Evolutionary conservation across 2,113 vertebrate genomes (phyloP), one percentile per base, ranked within the genome.

Genomic region (Microcebus ravelobensis): DNA sequence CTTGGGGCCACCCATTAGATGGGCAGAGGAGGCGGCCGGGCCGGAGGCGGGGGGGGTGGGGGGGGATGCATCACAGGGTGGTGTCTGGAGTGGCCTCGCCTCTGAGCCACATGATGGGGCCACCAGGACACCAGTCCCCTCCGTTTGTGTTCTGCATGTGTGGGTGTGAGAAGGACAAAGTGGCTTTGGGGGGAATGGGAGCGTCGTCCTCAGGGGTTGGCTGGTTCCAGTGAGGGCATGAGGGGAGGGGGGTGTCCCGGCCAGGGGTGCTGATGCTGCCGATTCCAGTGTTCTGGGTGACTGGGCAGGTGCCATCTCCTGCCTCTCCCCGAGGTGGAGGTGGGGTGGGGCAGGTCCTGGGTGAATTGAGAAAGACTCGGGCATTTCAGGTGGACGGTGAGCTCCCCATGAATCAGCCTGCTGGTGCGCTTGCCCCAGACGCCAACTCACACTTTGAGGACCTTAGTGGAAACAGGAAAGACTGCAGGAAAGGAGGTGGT

Each of bases 151-250:
- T 55, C 88, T 25, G 15, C 42, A 3, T 34, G 1, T 57, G 52
- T 23, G 31, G 31, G 3, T 4, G 42, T 8, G 20, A 12, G 55
- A 27, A 36, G 36, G 61, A 25, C 23, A 20, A 10, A 42, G 1
- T 0, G 9, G 68, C 45, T 31, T 4, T 31, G 42, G 42, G 6
- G 8, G 1, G 4, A 6, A 2, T 6, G 36, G 8, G 11, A 13
- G 25, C 55, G 21, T 8, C 36, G 50, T n/a, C 52, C 92, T 93
- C 52, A 1, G 17, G 31, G 76, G 50, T 45, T 11, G 7, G 50
- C 76, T 29, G 57, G 27, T 50, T 59, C 73, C 57, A 4, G 31
- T 23, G n/a, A 50, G 68, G 31, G 20, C 13, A 2, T 29, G 6
- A 63, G 25, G 34, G 50, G 55, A 74, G 23, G 45, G 59, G 85